Evolutionary conservation across 2,797 vertebrate species (phyloP).

Genomic region (Eremophila alpestris): DNA sequence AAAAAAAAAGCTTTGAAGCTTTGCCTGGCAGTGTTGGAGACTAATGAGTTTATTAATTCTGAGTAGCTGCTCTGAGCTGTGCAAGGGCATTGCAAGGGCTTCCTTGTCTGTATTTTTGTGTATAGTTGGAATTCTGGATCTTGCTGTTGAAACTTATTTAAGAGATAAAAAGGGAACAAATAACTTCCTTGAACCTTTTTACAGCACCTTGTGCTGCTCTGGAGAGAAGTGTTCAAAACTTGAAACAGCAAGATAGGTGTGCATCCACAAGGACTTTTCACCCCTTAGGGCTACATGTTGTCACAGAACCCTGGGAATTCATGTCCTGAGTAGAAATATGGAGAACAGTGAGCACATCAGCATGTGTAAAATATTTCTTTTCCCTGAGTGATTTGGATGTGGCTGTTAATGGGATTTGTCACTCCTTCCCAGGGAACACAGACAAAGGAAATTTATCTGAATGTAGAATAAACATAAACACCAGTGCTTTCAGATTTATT

Average conservation of each 20-base stretch:
- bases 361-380: rapidly evolving
- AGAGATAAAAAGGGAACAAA: neutral
- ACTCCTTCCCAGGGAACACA: neutral
- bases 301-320: neutral
- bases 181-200: neutral
- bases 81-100: neutral
- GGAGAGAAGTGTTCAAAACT: neutral
- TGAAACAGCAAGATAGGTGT: neutral
- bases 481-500: neutral
- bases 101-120: neutral
- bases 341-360: neutral
- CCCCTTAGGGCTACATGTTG: neutral
- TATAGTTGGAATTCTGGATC: neutral
- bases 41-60: neutral
- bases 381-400: neutral
- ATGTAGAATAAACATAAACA: neutral
- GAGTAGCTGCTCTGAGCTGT: neutral
- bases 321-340: rapidly evolving
- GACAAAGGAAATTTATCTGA: neutral
- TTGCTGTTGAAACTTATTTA: neutral
- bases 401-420: neutral
- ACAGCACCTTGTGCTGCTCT: neutral
- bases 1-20: neutral
- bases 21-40: neutral
- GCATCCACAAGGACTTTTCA: neutral